Base-by-base conservation (phyloP, 2,888 invertebrate species). In the Opisthograptis luteolata region DNA sequence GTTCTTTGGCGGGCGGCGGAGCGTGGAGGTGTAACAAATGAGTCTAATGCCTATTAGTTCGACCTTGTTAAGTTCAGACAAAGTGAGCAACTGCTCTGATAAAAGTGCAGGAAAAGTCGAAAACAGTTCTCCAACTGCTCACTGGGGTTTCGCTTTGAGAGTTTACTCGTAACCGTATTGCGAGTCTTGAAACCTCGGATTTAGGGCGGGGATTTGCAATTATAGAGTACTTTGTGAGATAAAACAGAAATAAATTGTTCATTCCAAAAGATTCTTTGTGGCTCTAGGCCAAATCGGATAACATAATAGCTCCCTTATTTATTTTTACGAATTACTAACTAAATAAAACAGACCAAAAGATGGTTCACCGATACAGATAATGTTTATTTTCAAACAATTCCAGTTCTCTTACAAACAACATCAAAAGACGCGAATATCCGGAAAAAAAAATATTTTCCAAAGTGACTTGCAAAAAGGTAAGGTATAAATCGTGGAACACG, bases 401-500 rank as follows among this genome's bases (percentile, higher is more conserved):
- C 72, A 76, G 78, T 76, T 74, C 71, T 70, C 71, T 79, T 74
- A 83, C 79, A 82, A 81, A 78, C 78, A 77, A 82, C 82, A 82
- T 87, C 85, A 88, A 90, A 88, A 76, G 84, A 79, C 61, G 70
- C 79, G 81, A 86, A 84, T 83, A 82, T 78, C 81, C 82, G 83
- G 80, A 81, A 82, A 84, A 83, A 79, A 84, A 82, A 81, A 77
- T 74, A 81, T 84, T 84, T 82, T 70, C 73, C 79, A 74, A 78
- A 81, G 78, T 78, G 76, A 79, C 76, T 79, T 68, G 80, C 72
- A 71, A 81, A 79, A 79, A 81, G 83, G 81, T 62, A 55, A 75
- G 76, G 76, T 81, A 87, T 87, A 87, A 87, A 86, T 84, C 83
- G 81, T 67, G 73, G 73, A 72, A 35, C 44, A 75, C 76, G 77